phyloP scores from a whole-genome alignment of 1,140 invertebrate species.

The Nasonia giraulti region DNA sequence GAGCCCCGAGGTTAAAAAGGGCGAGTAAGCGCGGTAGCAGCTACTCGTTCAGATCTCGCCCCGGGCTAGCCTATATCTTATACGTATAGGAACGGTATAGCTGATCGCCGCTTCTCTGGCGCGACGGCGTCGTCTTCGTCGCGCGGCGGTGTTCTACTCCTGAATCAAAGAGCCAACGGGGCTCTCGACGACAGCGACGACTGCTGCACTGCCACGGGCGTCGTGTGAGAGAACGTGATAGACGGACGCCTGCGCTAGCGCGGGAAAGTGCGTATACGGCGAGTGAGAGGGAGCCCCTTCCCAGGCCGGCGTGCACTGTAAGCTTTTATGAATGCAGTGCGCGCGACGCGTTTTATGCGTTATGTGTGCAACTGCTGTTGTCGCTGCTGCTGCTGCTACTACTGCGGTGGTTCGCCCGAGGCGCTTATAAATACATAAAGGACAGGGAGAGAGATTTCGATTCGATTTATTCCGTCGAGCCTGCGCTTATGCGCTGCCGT shows the following conservation, averaged over 20 bases:
- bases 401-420: not conserved
- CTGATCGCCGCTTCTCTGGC: too few relatives aligned
- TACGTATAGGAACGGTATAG: not conserved
- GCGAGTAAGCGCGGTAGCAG: slow-evolving; percentile 67
- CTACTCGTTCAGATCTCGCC: slow-evolving; percentile 54
- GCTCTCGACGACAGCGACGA: slow-evolving; percentile 13
- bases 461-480: slow-evolving; percentile 14
- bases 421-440: slow-evolving; percentile 35
- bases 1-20: slow-evolving; percentile 54
- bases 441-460: slow-evolving; percentile 3
- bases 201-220: too few relatives aligned
- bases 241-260: slow-evolving; percentile 32
- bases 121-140: slow-evolving; percentile 56
- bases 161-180: slow-evolving; percentile 47
- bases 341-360: slow-evolving; percentile 62
- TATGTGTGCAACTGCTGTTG: not conserved
- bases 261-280: slow-evolving; percentile 58
- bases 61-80: slow-evolving; percentile 18
- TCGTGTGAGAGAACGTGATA: too few relatives aligned
- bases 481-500: too few relatives aligned
- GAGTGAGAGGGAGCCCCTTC: slow-evolving; percentile 35
- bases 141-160: slow-evolving; percentile 49
- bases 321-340: slow-evolving; percentile 70
- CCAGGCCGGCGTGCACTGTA: not conserved
- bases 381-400: not conserved